Base-by-base conservation (phyloP, 2,113 vertebrate genomes). In the Astur gentilis region DNA sequence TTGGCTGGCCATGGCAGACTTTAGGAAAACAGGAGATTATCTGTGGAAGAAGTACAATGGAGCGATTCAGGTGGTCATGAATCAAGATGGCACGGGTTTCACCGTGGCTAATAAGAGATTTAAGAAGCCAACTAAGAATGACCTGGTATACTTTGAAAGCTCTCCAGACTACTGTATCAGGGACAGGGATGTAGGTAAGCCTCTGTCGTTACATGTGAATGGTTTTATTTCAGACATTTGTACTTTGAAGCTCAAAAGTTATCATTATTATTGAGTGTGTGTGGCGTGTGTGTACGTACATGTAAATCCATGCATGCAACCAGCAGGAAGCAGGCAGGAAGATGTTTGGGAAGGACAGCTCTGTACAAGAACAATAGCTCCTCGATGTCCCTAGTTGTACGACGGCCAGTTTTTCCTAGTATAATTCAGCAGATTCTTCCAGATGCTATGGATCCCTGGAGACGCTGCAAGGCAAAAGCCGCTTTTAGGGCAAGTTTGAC, bases 101-200 rank as follows among this genome's bases (percentile, higher is more conserved):
- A 99, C 98, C 6, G 98, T 98, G 42, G 98, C 99, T n/a, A 98
- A 99, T 95, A 97, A 98, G 85, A 99, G 97, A 97, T 98, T 99
- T 97, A 99, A 99, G 95, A 99, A 98, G 78, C 99, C 99, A 61
- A 98, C 98, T 57, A 99, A 99, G 97, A 99, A 99, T 83, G 99
- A 99, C 97, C 98, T 99, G 58, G 99, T 99, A 72, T 99, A 99
- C 97, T 98, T 99, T 69, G 99, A 99, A 97, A 99, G 99, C 95
- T 99, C 99, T 49, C 99, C 99, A 64, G 99, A 99, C 97, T 99
- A 99, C 98, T 99, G 99, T 97, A 98, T 99, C 97, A 98, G 98
- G 82, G 99, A 99, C 98, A 98, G 98, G 47, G 98, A 99, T 88
- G 98, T 99, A 97, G 99, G 99, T 98, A 97, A 98, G 98, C 96